Base-by-base conservation (phyloP, 2,888 invertebrate genomes). In the Epiblema foenella region DNA sequence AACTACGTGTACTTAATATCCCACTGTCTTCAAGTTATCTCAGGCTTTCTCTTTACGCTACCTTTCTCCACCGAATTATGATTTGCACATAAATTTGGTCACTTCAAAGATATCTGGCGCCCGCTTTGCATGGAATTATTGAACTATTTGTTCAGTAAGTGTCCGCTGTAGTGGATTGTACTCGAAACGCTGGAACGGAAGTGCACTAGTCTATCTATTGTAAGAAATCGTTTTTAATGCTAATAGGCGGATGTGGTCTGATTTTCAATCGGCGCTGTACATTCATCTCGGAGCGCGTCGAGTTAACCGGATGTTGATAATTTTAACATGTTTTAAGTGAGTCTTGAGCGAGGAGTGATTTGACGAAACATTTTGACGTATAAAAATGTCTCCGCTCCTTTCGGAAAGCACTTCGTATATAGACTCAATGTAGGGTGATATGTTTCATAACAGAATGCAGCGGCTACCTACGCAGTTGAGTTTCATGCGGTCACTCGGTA, bases 191-290 rank as follows among this genome's bases (percentile, higher is more conserved):
- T 64, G 66, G 62, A 73, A 73, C 73, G 67, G 67, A 69, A 70
- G 63, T 69, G 70, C 67, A 72, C 66, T 68, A 60, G 60, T 65
- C 64, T 64, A 65, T 66, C 72, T 73, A 62, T 73, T 65, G 71
- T 71, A 68, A 64, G 79, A 78, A 85, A 84, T 82, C 83, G 84
- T 83, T 83, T 81, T 81, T 84, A 82, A 85, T 83, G 82, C 82
- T 88, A 86, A 89, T 86, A 85, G 79, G 82, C 86, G 89, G 88
- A 89, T 88, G 87, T 82, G 88, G 85, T 85, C 89, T 87, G 87
- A 87, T 89, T 89, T 88, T 87, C 85, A 87, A 87, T 88, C 84
- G 85, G 77, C 79, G 81, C 80, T 77, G 79, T 82, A 81, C 84
- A 85, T 84, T 85, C 83, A 85, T 82, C 81, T 78, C 76, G 78